Conservation (phyloP, 2,888 invertebrate species). For the Girardia tigrina region DNA sequence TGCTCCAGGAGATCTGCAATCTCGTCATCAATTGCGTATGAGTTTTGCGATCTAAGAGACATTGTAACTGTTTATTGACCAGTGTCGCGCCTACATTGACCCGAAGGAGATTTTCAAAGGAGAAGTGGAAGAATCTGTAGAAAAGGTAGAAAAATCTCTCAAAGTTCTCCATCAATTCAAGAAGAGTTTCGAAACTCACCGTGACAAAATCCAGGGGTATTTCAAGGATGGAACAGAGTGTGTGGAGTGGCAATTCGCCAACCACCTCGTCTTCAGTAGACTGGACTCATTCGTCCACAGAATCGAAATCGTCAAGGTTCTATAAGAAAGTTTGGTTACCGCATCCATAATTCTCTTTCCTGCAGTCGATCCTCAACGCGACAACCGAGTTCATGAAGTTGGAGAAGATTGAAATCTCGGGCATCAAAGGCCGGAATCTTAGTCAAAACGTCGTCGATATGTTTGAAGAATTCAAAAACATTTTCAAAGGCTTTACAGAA, state of each 20-base stretch:
- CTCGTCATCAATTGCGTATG: slow-evolving; percentile 60
- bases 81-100: slow-evolving; percentile 75
- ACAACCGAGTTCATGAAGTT: slow-evolving; percentile 80
- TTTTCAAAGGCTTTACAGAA: slow-evolving; percentile 47
- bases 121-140: slow-evolving; percentile 79
- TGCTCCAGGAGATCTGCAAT: slow-evolving; percentile 77
- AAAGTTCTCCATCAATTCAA: slow-evolving; percentile 44
- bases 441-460: slow-evolving; percentile 47
- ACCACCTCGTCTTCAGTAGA: slow-evolving; percentile 48
- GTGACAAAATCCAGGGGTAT: slow-evolving; percentile 46
- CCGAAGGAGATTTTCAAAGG: slow-evolving; percentile 81
- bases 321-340: slow-evolving; percentile 41
- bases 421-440: slow-evolving; percentile 50
- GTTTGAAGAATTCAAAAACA: slow-evolving; percentile 50
- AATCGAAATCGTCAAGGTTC: slow-evolving; percentile 46
- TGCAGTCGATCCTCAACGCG: slow-evolving; percentile 72
- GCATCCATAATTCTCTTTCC: slow-evolving; percentile 27
- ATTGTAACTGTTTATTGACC: slow-evolving; percentile 28
- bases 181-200: slow-evolving; percentile 46
- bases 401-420: slow-evolving; percentile 86
- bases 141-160: slow-evolving; percentile 56
- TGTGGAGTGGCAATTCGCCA: slow-evolving; percentile 50
- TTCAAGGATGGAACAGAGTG: slow-evolving; percentile 43
- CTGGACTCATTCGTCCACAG: slow-evolving; percentile 48
- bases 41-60: not conserved